Conservation (phyloP, 2,888 invertebrate species). For the Rotaria sp. region DNA sequence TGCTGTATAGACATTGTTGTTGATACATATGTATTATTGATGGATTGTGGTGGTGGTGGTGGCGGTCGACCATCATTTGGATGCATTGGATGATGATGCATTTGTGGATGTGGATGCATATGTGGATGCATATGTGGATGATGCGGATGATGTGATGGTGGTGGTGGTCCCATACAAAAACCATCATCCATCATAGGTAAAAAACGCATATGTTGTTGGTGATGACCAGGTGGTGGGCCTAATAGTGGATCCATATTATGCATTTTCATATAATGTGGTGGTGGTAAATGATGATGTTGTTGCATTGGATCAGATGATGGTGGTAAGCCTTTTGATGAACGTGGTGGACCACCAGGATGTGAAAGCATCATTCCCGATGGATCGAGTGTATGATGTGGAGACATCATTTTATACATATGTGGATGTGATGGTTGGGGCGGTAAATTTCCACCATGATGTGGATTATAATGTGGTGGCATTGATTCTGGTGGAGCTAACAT, state of each 20-base stretch:
- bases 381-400: slow-evolving; percentile 19
- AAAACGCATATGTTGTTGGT: slow-evolving; percentile 42
- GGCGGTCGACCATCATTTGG: slow-evolving; percentile 45
- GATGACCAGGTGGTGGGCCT: slow-evolving; percentile 42
- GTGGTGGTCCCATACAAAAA: slow-evolving; percentile 32
- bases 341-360: slow-evolving; percentile 35
- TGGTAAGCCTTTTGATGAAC: slow-evolving; percentile 44
- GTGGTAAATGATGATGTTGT: background rate
- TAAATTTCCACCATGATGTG: background rate
- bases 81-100: slow-evolving; percentile 5
- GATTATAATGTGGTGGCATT: slow-evolving; percentile 1
- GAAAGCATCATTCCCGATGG: slow-evolving; percentile 41
- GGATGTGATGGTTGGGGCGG: background rate
- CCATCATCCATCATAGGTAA: slow-evolving; percentile 25
- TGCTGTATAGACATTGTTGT: slow-evolving; percentile 59
- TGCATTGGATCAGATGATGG: slow-evolving; percentile 50
- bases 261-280: background rate
- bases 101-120: slow-evolving; percentile 10
- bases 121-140: slow-evolving; percentile 9
- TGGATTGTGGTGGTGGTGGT: slow-evolving; percentile 44
- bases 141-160: slow-evolving; percentile 36
- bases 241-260: slow-evolving; percentile 16
- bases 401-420: slow-evolving; percentile 19
- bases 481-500: background rate
- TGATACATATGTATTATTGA: slow-evolving; percentile 59